Conservation (phyloP, 2,113 vertebrate species). For the Phalacrocorax brasilianus region DNA sequence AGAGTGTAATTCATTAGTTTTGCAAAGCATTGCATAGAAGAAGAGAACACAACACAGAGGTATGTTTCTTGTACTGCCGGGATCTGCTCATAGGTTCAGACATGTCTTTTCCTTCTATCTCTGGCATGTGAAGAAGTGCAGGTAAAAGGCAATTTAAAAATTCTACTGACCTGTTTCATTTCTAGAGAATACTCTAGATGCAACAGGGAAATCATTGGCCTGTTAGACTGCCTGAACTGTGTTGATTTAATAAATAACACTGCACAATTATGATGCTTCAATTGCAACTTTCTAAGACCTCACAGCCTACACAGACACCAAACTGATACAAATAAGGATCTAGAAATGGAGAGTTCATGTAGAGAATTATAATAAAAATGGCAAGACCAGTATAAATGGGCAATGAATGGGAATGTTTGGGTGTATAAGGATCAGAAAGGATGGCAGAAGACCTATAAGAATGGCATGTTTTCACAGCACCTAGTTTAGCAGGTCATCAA, state of each 20-base stretch:
- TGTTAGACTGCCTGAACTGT: not conserved
- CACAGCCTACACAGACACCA: not conserved
- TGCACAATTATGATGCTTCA: not conserved
- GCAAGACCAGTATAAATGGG: not conserved
- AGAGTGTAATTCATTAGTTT: not conserved
- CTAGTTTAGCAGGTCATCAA: not conserved
- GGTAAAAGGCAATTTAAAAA: not conserved
- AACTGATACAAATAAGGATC: not conserved
- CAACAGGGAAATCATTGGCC: not conserved
- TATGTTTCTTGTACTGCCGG: not conserved
- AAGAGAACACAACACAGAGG: not conserved
- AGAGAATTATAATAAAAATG: not conserved
- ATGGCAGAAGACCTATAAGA: not conserved
- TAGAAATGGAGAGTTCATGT: not conserved
- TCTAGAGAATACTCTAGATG: not conserved
- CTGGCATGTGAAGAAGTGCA: not conserved
- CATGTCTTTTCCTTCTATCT: not conserved
- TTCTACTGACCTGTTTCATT: not conserved
- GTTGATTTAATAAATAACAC: not conserved
- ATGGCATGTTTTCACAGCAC: not conserved
- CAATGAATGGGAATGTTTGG: not conserved
- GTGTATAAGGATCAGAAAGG: not conserved
- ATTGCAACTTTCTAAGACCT: not conserved
- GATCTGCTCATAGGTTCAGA: not conserved
- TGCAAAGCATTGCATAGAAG: not conserved